Evolutionary conservation across 2,113 vertebrate species (phyloP).

Genomic region (Lophotis ruficrista): DNA sequence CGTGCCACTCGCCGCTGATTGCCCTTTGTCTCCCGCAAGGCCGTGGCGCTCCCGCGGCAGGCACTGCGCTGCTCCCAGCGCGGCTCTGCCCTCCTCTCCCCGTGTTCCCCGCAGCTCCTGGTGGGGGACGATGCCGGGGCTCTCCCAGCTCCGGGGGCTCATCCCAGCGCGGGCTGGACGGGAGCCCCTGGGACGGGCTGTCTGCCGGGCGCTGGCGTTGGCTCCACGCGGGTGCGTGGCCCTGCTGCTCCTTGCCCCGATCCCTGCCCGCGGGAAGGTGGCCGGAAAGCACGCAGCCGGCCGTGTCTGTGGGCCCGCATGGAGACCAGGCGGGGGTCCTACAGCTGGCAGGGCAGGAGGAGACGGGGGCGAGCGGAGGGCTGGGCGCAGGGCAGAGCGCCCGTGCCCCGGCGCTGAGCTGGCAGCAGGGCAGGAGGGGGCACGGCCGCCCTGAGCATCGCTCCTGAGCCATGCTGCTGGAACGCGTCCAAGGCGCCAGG

Average conservation of each 20-base stretch:
- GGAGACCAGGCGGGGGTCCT: fast-evolving
- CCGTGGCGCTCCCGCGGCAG: fast-evolving
- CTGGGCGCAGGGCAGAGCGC: fast-evolving
- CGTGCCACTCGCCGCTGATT: constrained; percentile 61
- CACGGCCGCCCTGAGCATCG: fast-evolving
- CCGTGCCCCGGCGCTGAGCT: not conserved
- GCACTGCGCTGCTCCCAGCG: not conserved
- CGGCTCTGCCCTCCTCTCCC: not conserved
- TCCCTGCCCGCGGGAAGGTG: not conserved
- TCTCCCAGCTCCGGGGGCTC: not conserved
- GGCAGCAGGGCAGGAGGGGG: not conserved
- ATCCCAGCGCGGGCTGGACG: not conserved
- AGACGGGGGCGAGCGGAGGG: fast-evolving
- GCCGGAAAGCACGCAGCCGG: fast-evolving
- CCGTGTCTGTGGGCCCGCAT: not conserved
- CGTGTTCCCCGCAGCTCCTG: fast-evolving
- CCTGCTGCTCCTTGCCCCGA: not conserved
- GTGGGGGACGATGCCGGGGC: not conserved
- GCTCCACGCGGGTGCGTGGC: not conserved
- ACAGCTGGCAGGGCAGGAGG: not conserved
- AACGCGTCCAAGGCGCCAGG: not conserved
- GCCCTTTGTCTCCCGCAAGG: constrained; percentile 69
- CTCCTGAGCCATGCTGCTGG: not conserved
- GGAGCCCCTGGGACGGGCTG: not conserved
- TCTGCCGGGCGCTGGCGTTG: not conserved